Evolutionary conservation across 2,888 invertebrate species (phyloP).

Genomic region (Drosophila subquinaria): DNA sequence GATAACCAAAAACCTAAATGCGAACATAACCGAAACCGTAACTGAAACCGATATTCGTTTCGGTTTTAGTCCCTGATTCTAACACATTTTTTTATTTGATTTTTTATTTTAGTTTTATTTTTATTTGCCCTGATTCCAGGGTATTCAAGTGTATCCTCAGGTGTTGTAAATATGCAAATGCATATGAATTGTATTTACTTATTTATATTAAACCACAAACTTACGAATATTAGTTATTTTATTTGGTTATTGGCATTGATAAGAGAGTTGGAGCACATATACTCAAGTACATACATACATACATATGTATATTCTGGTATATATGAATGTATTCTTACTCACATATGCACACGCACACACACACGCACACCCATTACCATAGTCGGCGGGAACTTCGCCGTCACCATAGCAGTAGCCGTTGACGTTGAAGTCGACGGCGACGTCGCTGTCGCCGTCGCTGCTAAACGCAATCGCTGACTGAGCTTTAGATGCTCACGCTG

Average conservation of each 20-base stretch:
- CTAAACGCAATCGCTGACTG: constrained; percentile 13
- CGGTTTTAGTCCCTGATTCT: no score
- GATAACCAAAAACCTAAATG: no score
- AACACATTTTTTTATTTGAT: no score
- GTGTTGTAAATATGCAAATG: not conserved
- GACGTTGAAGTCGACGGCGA: not conserved
- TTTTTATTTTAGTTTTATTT: not conserved
- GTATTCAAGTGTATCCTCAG: not conserved
- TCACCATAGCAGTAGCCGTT: not conserved
- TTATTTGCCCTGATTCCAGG: not conserved
- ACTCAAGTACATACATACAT: not conserved
- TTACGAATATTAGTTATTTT: not conserved
- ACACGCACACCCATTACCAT: constrained; percentile 28
- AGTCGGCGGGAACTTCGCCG: not conserved
- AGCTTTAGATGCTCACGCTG: constrained; percentile 49
- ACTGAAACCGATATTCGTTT: no score
- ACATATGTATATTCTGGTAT: not conserved
- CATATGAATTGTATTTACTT: not conserved
- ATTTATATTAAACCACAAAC: not conserved
- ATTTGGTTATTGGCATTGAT: constrained; percentile 27
- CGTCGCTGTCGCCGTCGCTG: constrained; percentile 24
- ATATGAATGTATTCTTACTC: not conserved
- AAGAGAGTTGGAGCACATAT: constrained; percentile 9
- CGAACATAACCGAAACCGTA: no score
- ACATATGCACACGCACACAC: not conserved